Evolutionary conservation across 2,113 vertebrate species (phyloP).

Genomic region (Rhynchomys soricoides): DNA sequence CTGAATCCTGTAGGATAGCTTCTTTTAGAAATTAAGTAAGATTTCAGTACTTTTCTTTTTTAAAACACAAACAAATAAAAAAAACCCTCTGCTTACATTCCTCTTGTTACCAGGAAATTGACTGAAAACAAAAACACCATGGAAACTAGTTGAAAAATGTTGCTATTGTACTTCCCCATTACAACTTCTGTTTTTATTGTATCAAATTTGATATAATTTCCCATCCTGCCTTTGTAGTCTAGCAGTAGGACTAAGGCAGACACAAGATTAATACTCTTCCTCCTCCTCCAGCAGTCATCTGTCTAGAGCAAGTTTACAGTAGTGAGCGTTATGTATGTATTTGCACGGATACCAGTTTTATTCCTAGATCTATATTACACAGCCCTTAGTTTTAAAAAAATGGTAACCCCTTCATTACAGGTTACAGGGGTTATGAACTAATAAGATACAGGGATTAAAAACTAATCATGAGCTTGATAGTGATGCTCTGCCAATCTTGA

Average conservation of each 20-base stretch:
- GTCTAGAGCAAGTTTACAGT: neutral
- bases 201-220: neutral
- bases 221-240: neutral
- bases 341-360: neutral
- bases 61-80: neutral
- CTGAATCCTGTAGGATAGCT: neutral
- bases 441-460: neutral
- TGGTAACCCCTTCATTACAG: too few relatives aligned
- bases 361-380: neutral
- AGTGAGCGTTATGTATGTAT: neutral
- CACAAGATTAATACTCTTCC: too few relatives aligned
- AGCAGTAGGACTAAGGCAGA: neutral
- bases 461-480: neutral
- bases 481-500: neutral
- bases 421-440: too few relatives aligned
- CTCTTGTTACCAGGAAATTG: constrained; percentile 27
- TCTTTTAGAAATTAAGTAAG: neutral
- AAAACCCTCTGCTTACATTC: constrained; percentile 30
- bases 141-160: neutral
- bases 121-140: neutral
- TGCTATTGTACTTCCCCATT: neutral
- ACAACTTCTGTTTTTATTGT: neutral
- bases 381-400: neutral
- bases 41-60: neutral
- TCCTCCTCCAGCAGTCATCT: neutral